Percentiles rank a stretch among this genome's conserved stretches.
Evolutionary conservation across 2,797 vertebrate genomes (phyloP).

Genomic region (Bradypodion ventrale): DNA sequence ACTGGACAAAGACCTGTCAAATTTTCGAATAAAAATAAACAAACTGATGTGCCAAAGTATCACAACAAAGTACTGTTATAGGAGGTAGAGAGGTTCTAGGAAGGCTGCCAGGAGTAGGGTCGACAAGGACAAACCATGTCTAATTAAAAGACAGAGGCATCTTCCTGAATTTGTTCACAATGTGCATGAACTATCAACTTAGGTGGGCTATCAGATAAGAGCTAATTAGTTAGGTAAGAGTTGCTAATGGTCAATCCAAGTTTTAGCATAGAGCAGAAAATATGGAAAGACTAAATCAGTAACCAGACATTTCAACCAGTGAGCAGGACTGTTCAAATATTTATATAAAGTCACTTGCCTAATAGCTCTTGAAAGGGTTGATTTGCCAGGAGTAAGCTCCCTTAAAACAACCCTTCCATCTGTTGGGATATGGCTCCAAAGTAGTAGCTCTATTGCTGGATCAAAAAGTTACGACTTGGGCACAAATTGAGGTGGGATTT

Average conservation of each 20-base stretch:
- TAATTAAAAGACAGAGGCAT: background rate
- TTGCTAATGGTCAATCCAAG: background rate
- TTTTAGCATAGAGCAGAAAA: background rate
- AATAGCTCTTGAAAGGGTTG: no score
- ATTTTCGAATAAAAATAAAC: background rate
- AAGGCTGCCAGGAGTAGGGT: background rate
- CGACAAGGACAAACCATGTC: background rate
- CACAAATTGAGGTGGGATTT: no score
- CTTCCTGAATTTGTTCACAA: background rate
- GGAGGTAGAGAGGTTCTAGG: background rate
- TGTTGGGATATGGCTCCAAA: no score
- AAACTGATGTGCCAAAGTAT: background rate
- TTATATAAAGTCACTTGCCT: background rate
- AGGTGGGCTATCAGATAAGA: background rate
- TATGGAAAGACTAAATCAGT: background rate
- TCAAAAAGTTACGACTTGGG: no score
- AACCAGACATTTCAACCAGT: background rate
- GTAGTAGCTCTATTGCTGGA: no score
- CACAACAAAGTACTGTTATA: background rate
- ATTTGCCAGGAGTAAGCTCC: no score
- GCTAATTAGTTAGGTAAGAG: background rate
- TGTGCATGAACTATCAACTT: background rate
- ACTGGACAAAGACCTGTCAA: background rate
- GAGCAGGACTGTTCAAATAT: background rate
- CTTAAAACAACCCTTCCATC: no score